These are phyloP conservation scores for Martes martes DNA, from an alignment of 2,113 vertebrate species.

Conservation along the genomic window DNA sequence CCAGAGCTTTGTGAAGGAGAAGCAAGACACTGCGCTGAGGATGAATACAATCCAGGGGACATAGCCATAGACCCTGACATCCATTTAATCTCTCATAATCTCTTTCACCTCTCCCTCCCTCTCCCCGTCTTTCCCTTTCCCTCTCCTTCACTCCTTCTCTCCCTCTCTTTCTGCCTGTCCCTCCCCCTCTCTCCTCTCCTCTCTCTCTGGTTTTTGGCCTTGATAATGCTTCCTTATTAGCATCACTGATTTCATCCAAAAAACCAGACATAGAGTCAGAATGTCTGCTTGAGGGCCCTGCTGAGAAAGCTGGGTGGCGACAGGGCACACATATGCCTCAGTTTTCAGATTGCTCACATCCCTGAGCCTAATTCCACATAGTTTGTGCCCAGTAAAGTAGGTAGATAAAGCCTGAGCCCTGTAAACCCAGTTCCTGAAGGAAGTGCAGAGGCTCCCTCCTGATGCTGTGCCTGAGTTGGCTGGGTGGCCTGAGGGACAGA, in stretches of 20 bases:
- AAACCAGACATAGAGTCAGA: neutral
- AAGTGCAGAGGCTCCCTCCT: neutral
- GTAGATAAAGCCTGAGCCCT: neutral
- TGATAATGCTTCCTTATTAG: neutral
- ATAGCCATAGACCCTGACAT: neutral
- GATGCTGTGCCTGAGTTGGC: neutral
- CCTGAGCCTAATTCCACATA: neutral
- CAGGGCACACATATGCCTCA: fast-evolving
- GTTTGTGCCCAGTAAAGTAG: neutral
- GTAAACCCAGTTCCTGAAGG: neutral
- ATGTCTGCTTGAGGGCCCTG: neutral
- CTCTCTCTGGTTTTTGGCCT: neutral
- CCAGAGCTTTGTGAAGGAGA: neutral
- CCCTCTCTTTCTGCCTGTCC: neutral
- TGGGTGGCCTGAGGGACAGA: neutral
- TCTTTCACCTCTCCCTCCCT: neutral
- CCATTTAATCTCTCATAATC: neutral
- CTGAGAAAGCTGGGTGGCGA: neutral
- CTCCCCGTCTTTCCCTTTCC: neutral
- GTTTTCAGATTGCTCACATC: neutral
- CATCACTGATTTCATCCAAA: neutral
- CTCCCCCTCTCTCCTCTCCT: neutral
- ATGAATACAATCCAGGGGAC: neutral
- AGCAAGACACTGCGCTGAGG: neutral
- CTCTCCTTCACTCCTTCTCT: neutral